Percentiles rank a stretch among this genome's conserved stretches.
phyloP scores from a whole-genome alignment of 2,888 invertebrate species.

The Polydrusus cervinus region DNA sequence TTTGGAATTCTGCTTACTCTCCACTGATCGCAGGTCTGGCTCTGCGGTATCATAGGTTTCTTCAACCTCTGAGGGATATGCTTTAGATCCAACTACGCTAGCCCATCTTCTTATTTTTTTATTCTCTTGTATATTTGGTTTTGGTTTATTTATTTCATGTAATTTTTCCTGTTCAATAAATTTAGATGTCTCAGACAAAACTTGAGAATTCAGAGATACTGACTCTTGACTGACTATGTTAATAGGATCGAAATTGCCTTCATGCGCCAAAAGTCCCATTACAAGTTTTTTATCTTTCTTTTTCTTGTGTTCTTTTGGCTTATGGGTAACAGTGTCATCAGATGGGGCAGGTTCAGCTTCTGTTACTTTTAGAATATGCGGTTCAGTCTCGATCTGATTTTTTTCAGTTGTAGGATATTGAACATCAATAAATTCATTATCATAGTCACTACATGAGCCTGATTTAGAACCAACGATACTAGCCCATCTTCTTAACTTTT shows the following conservation, averaged over 20 bases:
- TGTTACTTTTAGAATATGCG: background rate
- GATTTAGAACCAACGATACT: constrained; percentile 39
- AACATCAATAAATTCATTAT: background rate
- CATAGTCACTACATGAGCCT: background rate
- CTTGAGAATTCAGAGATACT: background rate
- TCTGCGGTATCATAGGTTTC: background rate
- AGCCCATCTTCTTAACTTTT: constrained; percentile 46
- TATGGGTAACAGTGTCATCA: background rate
- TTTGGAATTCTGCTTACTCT: background rate
- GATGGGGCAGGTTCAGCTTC: background rate
- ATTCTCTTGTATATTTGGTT: constrained; percentile 3
- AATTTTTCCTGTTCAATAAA: constrained; percentile 1
- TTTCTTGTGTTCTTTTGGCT: constrained; percentile 36
- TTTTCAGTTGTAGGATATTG: background rate
- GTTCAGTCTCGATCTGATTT: background rate
- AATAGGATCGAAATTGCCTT: background rate
- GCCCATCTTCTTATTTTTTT: constrained; percentile 48
- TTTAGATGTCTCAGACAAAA: background rate
- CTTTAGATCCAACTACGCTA: constrained; percentile 46
- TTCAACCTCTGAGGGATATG: background rate
- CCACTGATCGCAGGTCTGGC: background rate
- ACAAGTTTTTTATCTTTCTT: constrained; percentile 28
- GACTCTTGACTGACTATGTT: background rate
- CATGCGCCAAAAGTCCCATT: background rate
- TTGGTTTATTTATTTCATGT: background rate